Evolutionary conservation across 2,797 vertebrate species (phyloP), one percentile per base, ranked within the genome.

Genomic region (Setipinna tenuifilis): DNA sequence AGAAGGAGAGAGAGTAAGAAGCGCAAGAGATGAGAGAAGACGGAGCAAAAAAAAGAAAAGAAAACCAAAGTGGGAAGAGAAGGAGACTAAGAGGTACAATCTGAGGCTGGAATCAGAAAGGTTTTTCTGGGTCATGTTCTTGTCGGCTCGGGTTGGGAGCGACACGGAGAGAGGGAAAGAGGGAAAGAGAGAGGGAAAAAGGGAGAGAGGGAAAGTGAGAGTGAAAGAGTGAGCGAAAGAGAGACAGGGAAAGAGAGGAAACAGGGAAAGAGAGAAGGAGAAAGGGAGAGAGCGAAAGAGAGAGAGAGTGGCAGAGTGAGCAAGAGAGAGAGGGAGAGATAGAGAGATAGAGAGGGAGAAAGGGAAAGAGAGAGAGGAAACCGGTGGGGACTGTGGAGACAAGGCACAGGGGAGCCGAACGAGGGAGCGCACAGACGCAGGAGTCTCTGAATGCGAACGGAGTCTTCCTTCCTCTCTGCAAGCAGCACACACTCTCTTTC

Each of bases 91-190:
- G n/a, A 81, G 57, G 83, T 85, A 82, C 68, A 88, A 88, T 87
- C 87, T 14, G 82, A 88, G 87, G 80, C 61, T 65, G 88, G 87
- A 87, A 87, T 85, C 83, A 35, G 90, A 86, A 86, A 89, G 86
- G 85, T 86, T 89, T 89, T 89, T 90, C 89, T 90, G 89, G 90
- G 90, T 90, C 90, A 90, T 88, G 88, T 87, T 90, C 83, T 86
- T 86, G 88, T 89, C 89, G 85, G 84, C 84, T 85, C 48, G 44
- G 87, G 85, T 85, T 57, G 65, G 84, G 81, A 78, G 59, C 85
- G 83, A 86, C 50, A 17, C 83, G 14, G 50, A 87, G 82, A 84
- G 81, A 86, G 50, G 12, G 50, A 9, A 7, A 54, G 50, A 54
- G 50, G 12, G 50, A 54, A 1, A 54, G 50, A 54, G 50, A 54